Percentiles rank a stretch among this genome's conserved stretches.
These are phyloP conservation scores for Nemapogon koenigi DNA, from an alignment of 2,888 invertebrate species.

Conservation along the genomic window DNA sequence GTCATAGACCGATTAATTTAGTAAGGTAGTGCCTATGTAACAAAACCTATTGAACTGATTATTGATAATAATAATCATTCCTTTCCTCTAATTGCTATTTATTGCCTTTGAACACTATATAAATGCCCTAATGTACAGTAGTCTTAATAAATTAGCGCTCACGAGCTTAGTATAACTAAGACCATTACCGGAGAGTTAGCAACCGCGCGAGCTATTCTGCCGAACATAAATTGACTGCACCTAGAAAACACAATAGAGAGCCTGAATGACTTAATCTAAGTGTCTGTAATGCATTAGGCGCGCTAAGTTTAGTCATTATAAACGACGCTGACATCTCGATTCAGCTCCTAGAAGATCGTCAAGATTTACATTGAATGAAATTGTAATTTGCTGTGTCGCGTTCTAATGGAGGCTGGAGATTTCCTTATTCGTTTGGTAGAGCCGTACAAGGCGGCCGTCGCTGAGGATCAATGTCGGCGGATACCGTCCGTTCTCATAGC, in stretches of 20 bases:
- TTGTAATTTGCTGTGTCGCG: slow-evolving; percentile 48
- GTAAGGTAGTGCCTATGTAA: too few relatives aligned
- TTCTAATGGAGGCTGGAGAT: slow-evolving; percentile 33
- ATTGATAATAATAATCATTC: too few relatives aligned
- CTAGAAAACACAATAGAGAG: slow-evolving; percentile 30
- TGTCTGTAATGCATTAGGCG: slow-evolving; percentile 42
- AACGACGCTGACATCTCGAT: slow-evolving; percentile 20
- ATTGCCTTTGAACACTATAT: too few relatives aligned
- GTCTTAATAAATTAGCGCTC: slow-evolving; percentile 8
- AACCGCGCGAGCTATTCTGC: slow-evolving; percentile 4
- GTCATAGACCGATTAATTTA: too few relatives aligned
- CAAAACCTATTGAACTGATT: too few relatives aligned
- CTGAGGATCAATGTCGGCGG: slow-evolving; percentile 8
- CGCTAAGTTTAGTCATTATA: slow-evolving; percentile 46
- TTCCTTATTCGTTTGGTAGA: slow-evolving; percentile 33
- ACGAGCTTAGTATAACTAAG: too few relatives aligned
- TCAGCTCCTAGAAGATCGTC: slow-evolving; percentile 27
- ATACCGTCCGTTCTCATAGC: slow-evolving; percentile 4
- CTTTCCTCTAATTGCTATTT: too few relatives aligned
- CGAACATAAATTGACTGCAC: slow-evolving; percentile 28
- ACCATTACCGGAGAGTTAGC: slow-evolving; percentile 6
- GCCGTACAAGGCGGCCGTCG: slow-evolving; percentile 29
- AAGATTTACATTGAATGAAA: slow-evolving; percentile 58
- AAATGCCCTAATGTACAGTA: slow-evolving; percentile 2
- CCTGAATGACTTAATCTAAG: slow-evolving; percentile 41